Evolutionary conservation across 1,140 invertebrate species (phyloP).

Genomic region (Pinna nobilis): DNA sequence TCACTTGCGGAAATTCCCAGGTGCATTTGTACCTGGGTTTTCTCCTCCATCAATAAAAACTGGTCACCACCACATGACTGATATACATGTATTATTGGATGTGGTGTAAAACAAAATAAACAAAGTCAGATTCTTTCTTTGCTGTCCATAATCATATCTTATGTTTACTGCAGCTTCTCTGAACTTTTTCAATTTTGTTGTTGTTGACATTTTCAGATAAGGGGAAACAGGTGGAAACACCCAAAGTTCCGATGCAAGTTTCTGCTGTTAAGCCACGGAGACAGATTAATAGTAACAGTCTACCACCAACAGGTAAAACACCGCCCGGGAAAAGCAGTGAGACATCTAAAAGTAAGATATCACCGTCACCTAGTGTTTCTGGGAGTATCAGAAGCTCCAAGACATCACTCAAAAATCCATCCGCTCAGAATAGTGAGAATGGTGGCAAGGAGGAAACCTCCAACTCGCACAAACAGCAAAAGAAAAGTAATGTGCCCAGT

Average conservation of each 20-base stretch:
- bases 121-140: too few species aligned
- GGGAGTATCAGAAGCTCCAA: background rate
- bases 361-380: background rate
- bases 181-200: too few species aligned
- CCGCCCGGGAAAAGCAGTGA: too few species aligned
- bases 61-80: too few species aligned
- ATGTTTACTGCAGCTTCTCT: too few species aligned
- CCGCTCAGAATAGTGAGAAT: background rate
- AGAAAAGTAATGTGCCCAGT: background rate
- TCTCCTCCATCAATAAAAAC: background rate
- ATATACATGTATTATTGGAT: too few species aligned
- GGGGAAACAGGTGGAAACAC: conserved; percentile 5
- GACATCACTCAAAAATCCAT: background rate
- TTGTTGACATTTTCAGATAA: background rate
- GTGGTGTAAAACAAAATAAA: too few species aligned
- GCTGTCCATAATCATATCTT: too few species aligned
- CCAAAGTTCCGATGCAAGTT: conserved; percentile 3
- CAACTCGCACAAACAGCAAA: background rate
- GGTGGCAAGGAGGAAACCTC: background rate
- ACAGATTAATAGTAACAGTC: background rate
- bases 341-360: too few species aligned
- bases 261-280: conserved; percentile 4
- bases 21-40: background rate
- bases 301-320: conserved; percentile 2
- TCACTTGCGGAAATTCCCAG: too few species aligned